phyloP scores from a whole-genome alignment of 2,797 vertebrate species.

The Chromobotia macracanthus region DNA sequence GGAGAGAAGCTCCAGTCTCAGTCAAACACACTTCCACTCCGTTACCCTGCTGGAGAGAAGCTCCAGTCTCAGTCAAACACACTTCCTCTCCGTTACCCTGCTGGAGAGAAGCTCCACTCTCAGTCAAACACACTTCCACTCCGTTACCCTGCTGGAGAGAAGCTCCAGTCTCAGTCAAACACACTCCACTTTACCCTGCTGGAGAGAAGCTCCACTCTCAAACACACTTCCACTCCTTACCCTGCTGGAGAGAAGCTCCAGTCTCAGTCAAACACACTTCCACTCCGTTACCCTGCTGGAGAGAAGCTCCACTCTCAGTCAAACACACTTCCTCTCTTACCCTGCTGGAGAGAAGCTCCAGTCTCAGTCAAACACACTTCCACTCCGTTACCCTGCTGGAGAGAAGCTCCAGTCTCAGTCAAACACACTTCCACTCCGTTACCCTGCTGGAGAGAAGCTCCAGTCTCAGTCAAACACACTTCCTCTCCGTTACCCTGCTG shows the following conservation, averaged over 20 bases:
- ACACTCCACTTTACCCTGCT: no score
- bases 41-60: conserved; percentile 36
- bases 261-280: background rate
- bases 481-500: no score
- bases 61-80: background rate
- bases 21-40: conserved; percentile 22
- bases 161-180: background rate
- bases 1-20: no score
- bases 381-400: no score
- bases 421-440: conserved; percentile 25
- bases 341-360: conserved; percentile 31
- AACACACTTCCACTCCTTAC: conserved; percentile 33
- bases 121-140: no score
- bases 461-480: background rate
- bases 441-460: conserved; percentile 36
- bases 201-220: no score
- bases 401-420: no score
- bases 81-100: no score
- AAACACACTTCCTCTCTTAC: conserved; percentile 28
- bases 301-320: no score
- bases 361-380: background rate
- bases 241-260: conserved; percentile 31
- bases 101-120: no score
- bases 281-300: no score
- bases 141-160: conserved; percentile 41